Conservation (phyloP, 2,797 vertebrate genomes). For the Ceryle rudis region DNA sequence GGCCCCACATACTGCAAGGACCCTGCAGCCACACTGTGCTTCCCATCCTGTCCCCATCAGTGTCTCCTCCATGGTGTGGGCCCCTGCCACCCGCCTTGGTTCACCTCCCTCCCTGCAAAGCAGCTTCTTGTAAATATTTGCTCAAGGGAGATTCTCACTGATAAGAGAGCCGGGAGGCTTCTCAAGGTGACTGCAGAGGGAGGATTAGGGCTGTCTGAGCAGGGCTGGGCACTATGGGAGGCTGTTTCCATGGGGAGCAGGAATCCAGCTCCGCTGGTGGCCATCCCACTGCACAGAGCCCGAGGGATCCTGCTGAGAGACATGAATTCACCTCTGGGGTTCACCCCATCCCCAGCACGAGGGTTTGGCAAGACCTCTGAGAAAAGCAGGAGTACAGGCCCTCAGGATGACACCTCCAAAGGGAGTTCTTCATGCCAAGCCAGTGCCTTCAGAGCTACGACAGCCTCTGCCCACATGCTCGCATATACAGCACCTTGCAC, state of each 20-base stretch:
- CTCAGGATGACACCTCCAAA: neutral
- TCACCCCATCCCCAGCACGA: neutral
- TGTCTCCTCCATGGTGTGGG: rapidly evolving
- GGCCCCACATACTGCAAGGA: rapidly evolving
- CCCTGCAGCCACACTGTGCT: rapidly evolving
- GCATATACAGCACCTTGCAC: neutral
- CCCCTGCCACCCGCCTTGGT: neutral
- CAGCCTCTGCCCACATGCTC: neutral
- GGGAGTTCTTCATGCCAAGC: rapidly evolving
- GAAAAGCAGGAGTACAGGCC: neutral
- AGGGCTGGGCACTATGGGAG: conserved; percentile 65
- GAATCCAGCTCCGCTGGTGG: conserved; percentile 81
- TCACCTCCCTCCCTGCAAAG: conserved; percentile 31
- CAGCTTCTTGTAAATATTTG: conserved; percentile 75
- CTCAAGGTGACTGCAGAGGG: conserved; percentile 61
- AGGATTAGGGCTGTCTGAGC: conserved; percentile 75
- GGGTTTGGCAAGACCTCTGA: neutral
- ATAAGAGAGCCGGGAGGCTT: conserved; percentile 71
- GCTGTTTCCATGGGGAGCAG: conserved; percentile 81
- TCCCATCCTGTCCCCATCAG: neutral
- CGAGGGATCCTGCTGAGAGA: rapidly evolving
- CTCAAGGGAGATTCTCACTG: conserved; percentile 69
- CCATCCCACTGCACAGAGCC: neutral
- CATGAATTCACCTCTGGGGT: rapidly evolving
- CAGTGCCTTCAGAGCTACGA: neutral